phyloP scores from a whole-genome alignment of 2,888 invertebrate species.

The Synanthedon formicaeformis region DNA sequence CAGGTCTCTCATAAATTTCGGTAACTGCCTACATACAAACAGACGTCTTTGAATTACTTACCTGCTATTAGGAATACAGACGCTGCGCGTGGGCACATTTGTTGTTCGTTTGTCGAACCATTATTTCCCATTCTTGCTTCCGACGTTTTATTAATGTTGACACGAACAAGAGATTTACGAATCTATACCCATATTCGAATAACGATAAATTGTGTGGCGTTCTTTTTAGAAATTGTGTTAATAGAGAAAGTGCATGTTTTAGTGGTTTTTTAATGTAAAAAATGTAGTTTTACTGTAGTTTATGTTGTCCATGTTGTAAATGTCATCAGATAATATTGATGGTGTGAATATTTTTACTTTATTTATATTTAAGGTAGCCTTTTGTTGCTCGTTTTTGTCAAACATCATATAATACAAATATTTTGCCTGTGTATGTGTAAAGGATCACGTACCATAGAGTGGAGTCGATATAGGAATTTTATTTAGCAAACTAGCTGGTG shows the following conservation, averaged over 20 bases:
- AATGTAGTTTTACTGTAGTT: background rate
- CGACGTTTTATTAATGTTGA: slow-evolving; percentile 1
- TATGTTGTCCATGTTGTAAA: background rate
- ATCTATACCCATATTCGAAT: background rate
- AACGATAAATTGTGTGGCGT: background rate
- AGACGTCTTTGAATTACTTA: background rate
- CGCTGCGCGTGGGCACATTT: slow-evolving; percentile 8
- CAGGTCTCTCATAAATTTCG: no score
- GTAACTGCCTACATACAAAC: background rate
- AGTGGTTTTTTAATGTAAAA: slow-evolving; percentile 1
- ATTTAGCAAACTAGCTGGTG: no score
- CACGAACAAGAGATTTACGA: background rate
- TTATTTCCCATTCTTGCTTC: slow-evolving; percentile 10
- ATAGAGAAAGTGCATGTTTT: slow-evolving; percentile 21
- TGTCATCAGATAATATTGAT: background rate
- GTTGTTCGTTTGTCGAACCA: slow-evolving; percentile 11
- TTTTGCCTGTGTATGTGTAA: no score
- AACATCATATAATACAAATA: no score
- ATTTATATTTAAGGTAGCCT: no score
- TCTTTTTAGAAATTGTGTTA: slow-evolving; percentile 18
- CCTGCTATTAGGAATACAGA: background rate
- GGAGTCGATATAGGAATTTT: no score
- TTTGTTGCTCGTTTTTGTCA: no score
- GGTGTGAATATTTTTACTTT: background rate
- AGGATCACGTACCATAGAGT: no score